A percentile compares a stretch with the other conserved stretches of the same genome.
Conservation (phyloP, 92 coral and sea anemone genomes). For the Palythoa grandis region DNA sequence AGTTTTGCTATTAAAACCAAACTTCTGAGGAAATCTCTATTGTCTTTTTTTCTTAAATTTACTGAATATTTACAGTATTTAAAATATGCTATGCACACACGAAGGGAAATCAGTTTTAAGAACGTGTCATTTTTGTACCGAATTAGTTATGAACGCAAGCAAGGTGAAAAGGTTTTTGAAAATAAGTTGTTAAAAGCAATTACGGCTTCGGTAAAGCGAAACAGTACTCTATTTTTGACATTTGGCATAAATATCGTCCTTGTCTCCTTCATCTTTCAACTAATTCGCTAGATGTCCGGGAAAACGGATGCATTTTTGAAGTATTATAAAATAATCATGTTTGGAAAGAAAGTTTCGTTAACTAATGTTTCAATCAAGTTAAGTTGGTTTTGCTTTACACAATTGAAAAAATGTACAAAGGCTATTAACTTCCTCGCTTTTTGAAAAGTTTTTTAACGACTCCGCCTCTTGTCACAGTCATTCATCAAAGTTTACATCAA, state of each 20-base stretch:
- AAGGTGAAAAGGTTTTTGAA: constrained; percentile 37
- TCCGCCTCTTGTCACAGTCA: constrained; percentile 29
- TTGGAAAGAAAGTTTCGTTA: constrained; percentile 6
- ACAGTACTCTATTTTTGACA: constrained; percentile 7
- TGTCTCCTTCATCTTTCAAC: constrained; percentile 28
- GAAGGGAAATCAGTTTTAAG: constrained; percentile 8
- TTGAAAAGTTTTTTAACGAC: background rate
- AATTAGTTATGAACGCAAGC: constrained; percentile 31
- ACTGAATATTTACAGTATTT: background rate
- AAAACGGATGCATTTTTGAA: constrained; percentile 11
- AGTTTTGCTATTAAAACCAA: background rate
- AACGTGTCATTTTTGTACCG: constrained; percentile 33
- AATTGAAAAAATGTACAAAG: constrained; percentile 35
- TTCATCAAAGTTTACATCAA: background rate
- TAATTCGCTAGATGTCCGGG: constrained; percentile 13
- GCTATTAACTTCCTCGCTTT: background rate
- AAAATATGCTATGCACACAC: constrained; percentile 9
- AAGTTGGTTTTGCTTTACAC: constrained; percentile 37
- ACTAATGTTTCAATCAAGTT: constrained; percentile 8
- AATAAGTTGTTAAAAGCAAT: constrained; percentile 30
- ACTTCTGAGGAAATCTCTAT: background rate
- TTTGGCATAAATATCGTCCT: background rate
- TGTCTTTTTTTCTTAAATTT: background rate
- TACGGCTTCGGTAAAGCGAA: constrained; percentile 30
- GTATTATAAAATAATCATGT: background rate